Evolutionary conservation across 2,797 vertebrate genomes (phyloP).

Genomic region (Hipposideros larvatus): DNA sequence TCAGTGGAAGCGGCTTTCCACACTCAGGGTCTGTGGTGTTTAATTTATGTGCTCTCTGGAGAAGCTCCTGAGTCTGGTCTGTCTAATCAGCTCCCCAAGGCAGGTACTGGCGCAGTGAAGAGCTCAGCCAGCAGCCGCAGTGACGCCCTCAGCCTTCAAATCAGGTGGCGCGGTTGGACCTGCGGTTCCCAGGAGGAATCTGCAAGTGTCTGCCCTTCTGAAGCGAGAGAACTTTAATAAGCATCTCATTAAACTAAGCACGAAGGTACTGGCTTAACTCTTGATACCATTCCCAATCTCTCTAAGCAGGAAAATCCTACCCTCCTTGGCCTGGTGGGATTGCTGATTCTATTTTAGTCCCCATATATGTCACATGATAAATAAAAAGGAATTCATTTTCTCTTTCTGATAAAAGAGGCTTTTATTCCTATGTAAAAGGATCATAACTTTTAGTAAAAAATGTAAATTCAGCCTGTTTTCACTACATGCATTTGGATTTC

Average conservation of each 20-base stretch:
- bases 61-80: neutral
- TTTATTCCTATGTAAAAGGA: neutral
- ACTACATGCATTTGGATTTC: neutral
- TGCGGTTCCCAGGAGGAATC: neutral
- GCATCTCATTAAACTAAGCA: neutral
- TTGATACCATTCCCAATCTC: neutral
- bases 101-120: neutral
- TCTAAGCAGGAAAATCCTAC: neutral
- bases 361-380: neutral
- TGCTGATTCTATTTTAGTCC: neutral
- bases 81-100: neutral
- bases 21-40: neutral
- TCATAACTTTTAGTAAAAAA: neutral
- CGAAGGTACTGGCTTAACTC: neutral
- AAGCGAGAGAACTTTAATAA: neutral
- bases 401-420: constrained; percentile 16
- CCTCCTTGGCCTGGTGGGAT: neutral
- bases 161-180: neutral
- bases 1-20: neutral
- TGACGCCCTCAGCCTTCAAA: neutral
- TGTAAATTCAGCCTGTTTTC: neutral
- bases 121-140: neutral
- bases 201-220: neutral
- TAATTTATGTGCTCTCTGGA: constrained; percentile 6
- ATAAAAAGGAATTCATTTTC: neutral